These are phyloP conservation scores for Butorides virescens DNA, from an alignment of 2,113 vertebrate species.

Conservation along the genomic window DNA sequence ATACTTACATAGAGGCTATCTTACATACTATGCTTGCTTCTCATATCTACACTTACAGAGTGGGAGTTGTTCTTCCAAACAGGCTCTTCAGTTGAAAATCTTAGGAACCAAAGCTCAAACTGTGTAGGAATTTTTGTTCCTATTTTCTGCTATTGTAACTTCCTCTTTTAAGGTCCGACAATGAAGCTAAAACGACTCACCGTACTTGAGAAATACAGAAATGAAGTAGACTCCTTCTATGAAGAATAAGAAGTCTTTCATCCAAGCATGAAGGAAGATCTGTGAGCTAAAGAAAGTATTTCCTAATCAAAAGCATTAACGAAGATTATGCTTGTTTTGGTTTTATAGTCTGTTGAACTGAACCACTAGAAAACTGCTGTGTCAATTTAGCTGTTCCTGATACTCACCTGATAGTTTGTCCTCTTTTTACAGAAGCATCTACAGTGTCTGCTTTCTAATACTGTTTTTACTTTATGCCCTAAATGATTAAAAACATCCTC, in stretches of 20 bases:
- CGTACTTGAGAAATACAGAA: constrained; percentile 80
- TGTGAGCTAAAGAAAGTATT: constrained; percentile 3
- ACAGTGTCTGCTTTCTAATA: background rate
- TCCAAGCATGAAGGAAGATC: background rate
- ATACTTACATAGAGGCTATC: background rate
- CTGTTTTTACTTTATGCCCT: background rate
- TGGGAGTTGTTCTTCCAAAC: background rate
- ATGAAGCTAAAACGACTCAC: constrained; percentile 83
- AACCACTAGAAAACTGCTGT: background rate
- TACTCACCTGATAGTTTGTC: background rate
- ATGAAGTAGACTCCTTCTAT: constrained; percentile 80
- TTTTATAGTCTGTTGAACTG: background rate
- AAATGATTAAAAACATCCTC: background rate
- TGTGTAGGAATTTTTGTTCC: background rate
- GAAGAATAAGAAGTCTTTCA: constrained; percentile 15
- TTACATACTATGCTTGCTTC: background rate
- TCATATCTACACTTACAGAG: background rate
- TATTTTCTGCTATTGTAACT: background rate
- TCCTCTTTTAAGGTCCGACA: constrained; percentile 79
- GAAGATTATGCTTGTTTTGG: background rate
- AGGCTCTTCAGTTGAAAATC: background rate
- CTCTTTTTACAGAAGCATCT: background rate
- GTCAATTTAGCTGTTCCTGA: background rate
- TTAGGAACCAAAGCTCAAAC: background rate
- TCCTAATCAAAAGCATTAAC: background rate